Base-by-base conservation (phyloP, 2,888 invertebrate genomes). In the Pseudococcus jackbeardsleyi region DNA sequence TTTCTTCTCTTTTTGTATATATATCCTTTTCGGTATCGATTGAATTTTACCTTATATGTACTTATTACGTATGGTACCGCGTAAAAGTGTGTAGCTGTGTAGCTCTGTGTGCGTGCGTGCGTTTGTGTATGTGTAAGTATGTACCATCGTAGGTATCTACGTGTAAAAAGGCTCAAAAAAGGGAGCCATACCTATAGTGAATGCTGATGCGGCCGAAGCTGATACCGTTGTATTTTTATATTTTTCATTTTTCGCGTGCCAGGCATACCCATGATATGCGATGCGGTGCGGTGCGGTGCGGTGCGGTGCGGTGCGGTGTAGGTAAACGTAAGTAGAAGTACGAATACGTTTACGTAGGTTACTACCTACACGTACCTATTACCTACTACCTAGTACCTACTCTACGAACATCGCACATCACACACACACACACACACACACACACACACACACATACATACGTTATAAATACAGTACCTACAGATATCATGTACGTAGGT, bases 1-100 rank as follows among this genome's bases (percentile, higher is more conserved):
- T 33, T 48, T 54, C 33, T 54, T 33, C 6, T 82, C 79, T 82
- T 17, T 72, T 54, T 84, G 64, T 85, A 22, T 85, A 19, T 85
- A 64, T 85, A 59, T 64, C 85, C 85, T 85, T 85, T 85, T 85
- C 59, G 42, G 85, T 85, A 85, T 85, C 85, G 85, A 85, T 85
- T 85, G 85, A 85, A 85, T 85, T 85, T 39, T 64, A 85, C 85
- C 85, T 85, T 85, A 85, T 82, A 82, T n/a, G n/a, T n/a, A n/a
- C n/a, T n/a, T n/a, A n/a, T 77, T 17, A 33, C 72, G 33, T 72
- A n/a, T n/a, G n/a, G n/a, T n/a, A 33, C 72, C 0, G 64, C 19
- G 59, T 64, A 22, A 15, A 26, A 12, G 68, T 7, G n/a, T 19
- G 15, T 15, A 7, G 4, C 22, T 0, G 54, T 9, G 19, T 64